Evolutionary conservation across 2,888 invertebrate species (phyloP), one percentile per base, ranked within the genome.

Genomic region (Sthenelais limicola): DNA sequence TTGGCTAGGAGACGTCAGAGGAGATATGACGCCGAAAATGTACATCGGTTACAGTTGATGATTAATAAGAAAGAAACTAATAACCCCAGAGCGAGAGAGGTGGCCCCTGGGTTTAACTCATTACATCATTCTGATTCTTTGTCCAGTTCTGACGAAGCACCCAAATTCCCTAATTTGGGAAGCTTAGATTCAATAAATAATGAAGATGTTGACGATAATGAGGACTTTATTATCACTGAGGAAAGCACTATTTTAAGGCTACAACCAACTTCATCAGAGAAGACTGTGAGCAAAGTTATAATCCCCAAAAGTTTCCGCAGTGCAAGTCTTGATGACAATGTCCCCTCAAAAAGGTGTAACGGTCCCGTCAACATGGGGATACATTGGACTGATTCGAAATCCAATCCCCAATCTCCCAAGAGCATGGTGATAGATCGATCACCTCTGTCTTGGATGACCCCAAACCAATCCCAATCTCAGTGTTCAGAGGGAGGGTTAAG

Each of bases 131-230:
- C 62, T 38, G 62, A 62, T 26, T 62, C 62, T 15, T 24, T 62
- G 62, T 38, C 38, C 62, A 62, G 62, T 18, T 62, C 62, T 9
- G 62, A 62, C 24, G 62, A 62, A 18, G 38, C 62, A 9, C 62
- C 62, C 21, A 35, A 38, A 26, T 62, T 62, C 38, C 21, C 35
- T 3, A 18, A 26, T 5, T 26, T 62, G 7, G 62, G 62, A 1
- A 38, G 62, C 21, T n/a, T n/a, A n/a, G n/a, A n/a, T n/a, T 35
- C 62, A 1, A 26, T 28, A 1, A 38, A 24, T 18, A 24, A 62
- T 21, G 62, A 62, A 9, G 24, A 56, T 5, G 30, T 5, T 9
- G 62, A 62, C 1, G 62, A 62, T n/a, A 62, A 62, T n/a, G 62
- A 62, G 38, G 62, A 62, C 15, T 62, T 21, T 21, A 28, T 62